These are phyloP conservation scores for Drosophila aff. DNA, from an alignment of 1,140 invertebrate genomes.

Conservation along the genomic window DNA sequence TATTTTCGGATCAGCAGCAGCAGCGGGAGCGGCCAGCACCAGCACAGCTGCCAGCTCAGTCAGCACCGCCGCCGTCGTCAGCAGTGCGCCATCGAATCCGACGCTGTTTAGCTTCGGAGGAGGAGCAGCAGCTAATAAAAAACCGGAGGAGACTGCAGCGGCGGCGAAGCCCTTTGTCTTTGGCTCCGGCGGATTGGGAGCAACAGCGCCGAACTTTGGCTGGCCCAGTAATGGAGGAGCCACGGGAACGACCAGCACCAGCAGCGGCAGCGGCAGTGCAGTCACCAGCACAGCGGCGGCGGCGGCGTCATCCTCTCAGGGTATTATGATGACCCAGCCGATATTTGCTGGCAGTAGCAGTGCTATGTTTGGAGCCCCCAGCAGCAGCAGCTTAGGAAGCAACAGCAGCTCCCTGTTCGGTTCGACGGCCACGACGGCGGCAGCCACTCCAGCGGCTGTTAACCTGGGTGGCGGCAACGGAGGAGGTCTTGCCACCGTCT, in stretches of 20 bases:
- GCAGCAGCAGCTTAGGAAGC: conserved; percentile 1
- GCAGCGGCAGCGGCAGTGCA: not conserved
- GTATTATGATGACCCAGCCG: conserved; percentile 1
- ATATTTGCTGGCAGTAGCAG: conserved; percentile 29
- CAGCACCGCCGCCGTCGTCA: not conserved
- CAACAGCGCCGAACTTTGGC: conserved; percentile 13
- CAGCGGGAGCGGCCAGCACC: conserved; percentile 6
- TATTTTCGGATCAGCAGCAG: conserved; percentile 35
- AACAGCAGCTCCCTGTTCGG: conserved; percentile 52
- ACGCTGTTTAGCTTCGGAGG: conserved; percentile 5
- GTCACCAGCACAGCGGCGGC: conserved; percentile 3
- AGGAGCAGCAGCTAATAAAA: not conserved
- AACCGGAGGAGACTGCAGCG: conserved; percentile 8
- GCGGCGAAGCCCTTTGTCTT: conserved; percentile 17
- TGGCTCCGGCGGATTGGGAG: conserved; percentile 4
- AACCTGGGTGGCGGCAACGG: conserved; percentile 17
- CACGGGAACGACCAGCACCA: not conserved
- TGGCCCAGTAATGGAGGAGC: conserved; percentile 24
- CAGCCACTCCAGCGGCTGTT: conserved; percentile 15
- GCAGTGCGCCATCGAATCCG: conserved; percentile 4
- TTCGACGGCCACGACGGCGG: conserved; percentile 23
- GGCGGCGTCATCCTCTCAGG: conserved; percentile 5
- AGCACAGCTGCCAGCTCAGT: not conserved
- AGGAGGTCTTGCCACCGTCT: conserved; percentile 3
- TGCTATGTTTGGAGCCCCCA: conserved; percentile 16